A percentile compares a stretch with the other conserved stretches of the same genome.
Evolutionary conservation across 2,797 vertebrate genomes (phyloP).

Genomic region (Gambusia yucatana): DNA sequence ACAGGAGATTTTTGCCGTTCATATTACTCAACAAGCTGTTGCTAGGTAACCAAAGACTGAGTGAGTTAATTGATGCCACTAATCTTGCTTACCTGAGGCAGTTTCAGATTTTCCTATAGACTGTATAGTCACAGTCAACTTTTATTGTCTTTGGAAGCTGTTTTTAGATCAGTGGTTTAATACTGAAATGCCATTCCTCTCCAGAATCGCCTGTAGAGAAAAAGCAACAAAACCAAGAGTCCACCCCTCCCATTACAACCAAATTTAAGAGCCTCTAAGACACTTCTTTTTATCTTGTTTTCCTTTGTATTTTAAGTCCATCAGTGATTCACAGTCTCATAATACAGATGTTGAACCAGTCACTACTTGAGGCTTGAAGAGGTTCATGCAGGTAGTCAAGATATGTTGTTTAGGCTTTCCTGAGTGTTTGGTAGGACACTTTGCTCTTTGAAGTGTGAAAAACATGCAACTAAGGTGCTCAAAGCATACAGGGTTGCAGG

Average conservation of each 20-base stretch:
- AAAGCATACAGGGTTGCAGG: neutral
- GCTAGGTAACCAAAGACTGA: too few species aligned
- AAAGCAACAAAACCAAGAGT: neutral
- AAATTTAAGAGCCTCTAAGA: neutral
- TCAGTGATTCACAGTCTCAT: slow-evolving; percentile 27
- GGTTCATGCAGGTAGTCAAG: slow-evolving; percentile 19
- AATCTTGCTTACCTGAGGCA: neutral
- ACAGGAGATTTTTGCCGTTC: too few species aligned
- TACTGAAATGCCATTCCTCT: neutral
- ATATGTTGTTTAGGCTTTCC: slow-evolving; percentile 31
- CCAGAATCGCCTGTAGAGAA: neutral
- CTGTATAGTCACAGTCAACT: neutral
- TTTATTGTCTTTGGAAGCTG: neutral
- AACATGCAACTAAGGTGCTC: slow-evolving; percentile 1
- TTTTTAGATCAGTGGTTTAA: neutral
- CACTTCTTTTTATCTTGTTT: slow-evolving; percentile 15
- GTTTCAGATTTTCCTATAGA: neutral
- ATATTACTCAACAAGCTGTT: too few species aligned
- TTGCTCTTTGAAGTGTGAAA: slow-evolving; percentile 35
- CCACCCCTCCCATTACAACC: neutral
- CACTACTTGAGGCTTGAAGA: slow-evolving; percentile 34
- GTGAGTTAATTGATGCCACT: too few species aligned
- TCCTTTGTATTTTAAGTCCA: slow-evolving; percentile 25
- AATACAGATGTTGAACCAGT: slow-evolving; percentile 29
- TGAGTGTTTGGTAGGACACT: slow-evolving; percentile 25